Evolutionary conservation across 2,113 vertebrate genomes (phyloP), one percentile per base, ranked within the genome.

Genomic region (Tonatia bakeri): DNA sequence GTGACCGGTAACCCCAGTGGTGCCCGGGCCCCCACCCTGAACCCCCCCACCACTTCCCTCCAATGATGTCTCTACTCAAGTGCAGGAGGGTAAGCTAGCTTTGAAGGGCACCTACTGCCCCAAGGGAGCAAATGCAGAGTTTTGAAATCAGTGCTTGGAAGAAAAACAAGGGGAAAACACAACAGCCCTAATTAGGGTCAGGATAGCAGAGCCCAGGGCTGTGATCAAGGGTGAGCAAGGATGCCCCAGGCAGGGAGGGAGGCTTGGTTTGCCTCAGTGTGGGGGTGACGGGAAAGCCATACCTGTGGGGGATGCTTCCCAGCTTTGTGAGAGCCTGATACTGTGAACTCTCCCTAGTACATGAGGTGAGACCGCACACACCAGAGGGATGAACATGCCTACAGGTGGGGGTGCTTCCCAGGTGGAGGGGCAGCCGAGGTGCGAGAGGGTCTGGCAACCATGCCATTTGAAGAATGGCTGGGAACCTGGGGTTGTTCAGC

Each of bases 1-100:
- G 99, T 99, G 99, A 99, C 87, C 67, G 38, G 90, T 88, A 94
- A 96, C 89, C 88, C 81, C 91, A 65, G 45, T 52, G 1, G 0
- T 36, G 45, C 59, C n/a, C n/a, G n/a, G n/a, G n/a, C n/a, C n/a
- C 43, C 64, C 4, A 3, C 47, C 76, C 50, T 47, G 10, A 17
- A 3, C 31, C 38, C 14, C 8, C 54, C n/a, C n/a, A 24, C 17
- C 4, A 1, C n/a, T 38, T 7, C 4, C 10, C 61, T 33, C 2
- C 43, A 20, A 8, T 14, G n/a, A 45, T 40, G 59, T 94, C 45
- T 94, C 82, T 77, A 52, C 56, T 50, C 50, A 85, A 89, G 36
- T 65, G 47, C 40, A 81, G 38, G 4, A 92, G 20, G 16, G n/a
- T 45, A 65, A 47, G 10, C 33, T 85, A 56, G 36, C 38, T 31